Evolutionary conservation across 1,140 invertebrate species (phyloP).

Genomic region (Drosophila obscura): DNA sequence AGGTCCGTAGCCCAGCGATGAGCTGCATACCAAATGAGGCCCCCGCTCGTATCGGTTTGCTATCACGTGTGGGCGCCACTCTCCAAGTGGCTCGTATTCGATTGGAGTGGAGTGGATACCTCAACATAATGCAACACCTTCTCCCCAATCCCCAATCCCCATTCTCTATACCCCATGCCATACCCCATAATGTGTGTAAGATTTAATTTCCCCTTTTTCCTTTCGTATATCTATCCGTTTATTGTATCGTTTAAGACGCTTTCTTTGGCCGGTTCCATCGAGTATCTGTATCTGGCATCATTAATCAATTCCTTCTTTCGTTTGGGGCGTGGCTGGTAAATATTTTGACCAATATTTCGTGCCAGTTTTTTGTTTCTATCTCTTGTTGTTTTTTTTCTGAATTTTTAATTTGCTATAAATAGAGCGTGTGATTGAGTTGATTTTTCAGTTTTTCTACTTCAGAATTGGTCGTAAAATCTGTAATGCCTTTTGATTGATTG

Average conservation of each 20-base stretch:
- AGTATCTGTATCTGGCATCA: slow-evolving; percentile 24
- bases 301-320: slow-evolving; percentile 59
- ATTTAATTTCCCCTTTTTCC: slow-evolving; percentile 32
- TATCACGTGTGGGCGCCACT: slow-evolving; percentile 69
- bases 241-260: slow-evolving; percentile 56
- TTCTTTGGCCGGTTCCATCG: slow-evolving; percentile 48
- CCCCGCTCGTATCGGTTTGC: background rate
- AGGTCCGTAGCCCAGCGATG: slow-evolving; percentile 32
- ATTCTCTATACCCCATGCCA: background rate
- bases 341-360: slow-evolving; percentile 80
- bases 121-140: slow-evolving; percentile 40
- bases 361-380: slow-evolving; percentile 57
- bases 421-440: slow-evolving; percentile 75
- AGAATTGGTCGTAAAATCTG: slow-evolving; percentile 37
- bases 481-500: slow-evolving; percentile 77
- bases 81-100: slow-evolving; percentile 2
- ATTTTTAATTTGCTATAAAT: slow-evolving; percentile 77
- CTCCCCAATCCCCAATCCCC: background rate
- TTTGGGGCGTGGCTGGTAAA: slow-evolving; percentile 61
- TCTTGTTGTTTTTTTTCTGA: slow-evolving; percentile 57
- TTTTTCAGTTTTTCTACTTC: background rate
- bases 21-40: slow-evolving; percentile 70
- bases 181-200: slow-evolving; percentile 53
- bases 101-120: slow-evolving; percentile 12
- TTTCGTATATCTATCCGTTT: slow-evolving; percentile 36